Base-by-base conservation (phyloP, 2,797 vertebrate species). In the Thamnophis elegans region DNA sequence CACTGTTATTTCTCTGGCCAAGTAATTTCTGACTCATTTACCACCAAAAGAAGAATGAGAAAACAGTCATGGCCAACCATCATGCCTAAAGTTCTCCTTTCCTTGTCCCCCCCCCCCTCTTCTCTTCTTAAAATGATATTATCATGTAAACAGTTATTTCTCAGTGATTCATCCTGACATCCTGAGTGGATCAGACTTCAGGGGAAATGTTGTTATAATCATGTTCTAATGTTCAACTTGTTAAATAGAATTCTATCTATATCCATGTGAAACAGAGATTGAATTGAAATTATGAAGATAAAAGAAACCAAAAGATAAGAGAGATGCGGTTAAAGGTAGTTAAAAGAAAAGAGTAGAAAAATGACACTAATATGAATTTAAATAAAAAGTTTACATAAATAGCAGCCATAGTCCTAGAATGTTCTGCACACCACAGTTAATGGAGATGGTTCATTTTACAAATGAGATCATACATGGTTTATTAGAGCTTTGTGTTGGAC, bases 21-120 rank as follows among this genome's bases (percentile, higher is more conserved):
- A 96, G 94, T 97, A 95, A 96, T 97, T 98, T 98, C 97, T 98
- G 97, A 98, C 97, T 98, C 97, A 98, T 97, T 97, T 98, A 98
- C 97, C 97, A 97, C 97, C 97, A 96, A 97, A 96, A 97, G 97
- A 97, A 97, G 97, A 96, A 96, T 96, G 95, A 98, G 97, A 97
- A 97, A 97, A 98, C 95, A 95, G 97, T 98, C 95, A 95, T 98
- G 97, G 97, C 97, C 95, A 96, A 95, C 91, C 86, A 96, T 95
- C 96, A 97, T 96, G 95, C 58, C 65, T 91, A 54, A 18, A 47
- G 73, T 87, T 89, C 32, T 26, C 32, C 32, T 53, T n/a, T 32
- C 8, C 94, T 54, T 95, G 95, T 92, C 55, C 55, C 6, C 12
- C 1, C 3, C 7, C 47, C 89, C 96, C 96, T 93, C 96, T 94